Base-by-base conservation (phyloP, 2,888 invertebrate genomes). In the Nasonovia ribisnigri region DNA sequence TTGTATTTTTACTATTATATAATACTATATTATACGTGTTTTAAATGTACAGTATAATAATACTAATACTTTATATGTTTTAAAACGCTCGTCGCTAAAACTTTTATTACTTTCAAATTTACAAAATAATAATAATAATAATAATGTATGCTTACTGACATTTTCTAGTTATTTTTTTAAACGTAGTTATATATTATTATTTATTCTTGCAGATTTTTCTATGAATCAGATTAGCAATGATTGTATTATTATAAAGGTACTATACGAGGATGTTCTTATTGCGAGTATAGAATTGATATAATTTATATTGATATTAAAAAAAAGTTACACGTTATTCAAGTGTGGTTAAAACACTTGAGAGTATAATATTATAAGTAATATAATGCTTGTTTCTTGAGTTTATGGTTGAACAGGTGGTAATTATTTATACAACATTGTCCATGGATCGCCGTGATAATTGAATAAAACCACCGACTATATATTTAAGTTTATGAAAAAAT, bases 1-100 rank as follows among this genome's bases (percentile, higher is more conserved):
- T 92, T 48, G 36, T 87, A 26, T 92, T 88, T 42, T 57, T 67
- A 84, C 84, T 91, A 87, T 60, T 29, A 29, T 54, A 54, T 20
- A 46, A 46, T 57, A 8, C n/a, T 77, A 26, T 24, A 13, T n/a
- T 5, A 51, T 48, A n/a, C 20, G 13, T 24, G 26, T 42, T 43
- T 77, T 36, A 77, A 77, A 36, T 20, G 20, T 77, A 77, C 42
- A 77, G 20, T 36, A 42, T 77, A 36, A n/a, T n/a, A n/a, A n/a
- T n/a, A n/a, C n/a, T n/a, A n/a, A n/a, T n/a, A n/a, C n/a, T n/a
- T 77, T 77, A 36, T 77, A 36, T 20, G 36, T 77, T 77, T 20
- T 77, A 77, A 36, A 77, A 77, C 48, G 51, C 2, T 8, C 20
- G 8, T 36, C 36, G 10, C 36, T 1, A 77, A 77, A 77, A 77